Base-by-base conservation (phyloP, 2,797 vertebrate genomes). In the Serranus cabrilla region DNA sequence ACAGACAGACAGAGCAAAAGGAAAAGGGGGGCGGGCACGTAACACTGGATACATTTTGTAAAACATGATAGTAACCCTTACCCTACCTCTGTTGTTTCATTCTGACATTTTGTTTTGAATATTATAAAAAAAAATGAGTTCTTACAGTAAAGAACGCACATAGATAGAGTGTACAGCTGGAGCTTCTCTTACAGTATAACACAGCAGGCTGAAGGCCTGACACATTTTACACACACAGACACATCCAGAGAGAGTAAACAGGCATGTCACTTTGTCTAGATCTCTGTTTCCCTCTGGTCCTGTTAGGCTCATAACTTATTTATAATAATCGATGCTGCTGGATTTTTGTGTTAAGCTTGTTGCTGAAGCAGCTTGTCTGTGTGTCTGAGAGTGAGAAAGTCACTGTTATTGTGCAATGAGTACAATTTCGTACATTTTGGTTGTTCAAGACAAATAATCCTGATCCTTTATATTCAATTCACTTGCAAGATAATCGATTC, bases 241-340 rank as follows among this genome's bases (percentile, higher is more conserved):
- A 34, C 27, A 46, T 14, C 14, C 43, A 45, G 14, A 71, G 52
- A 18, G 23, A 51, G 27, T 46, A 46, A 58, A 63, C 60, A 46
- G 55, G 13, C 77, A 76, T 60, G 64, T 74, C 31, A 23, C 25
- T 80, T 20, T 67, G 63, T 74, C 74, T 59, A 74, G 74, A 67
- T n/a, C 31, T 49, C 42, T 69, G 27, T 13, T 1, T 76, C 81
- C 76, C 80, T 27, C 2, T 7, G 37, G 69, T 70, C 47, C 65
- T 65, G 39, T 82, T 54, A 49, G 55, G 14, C 76, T 89, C 82
- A 88, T 89, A 58, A 74, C 16, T 85, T 88, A 90, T 91, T 91
- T 31, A 89, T 70, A 66, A 31, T 46, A 42, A 80, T 85, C 49
- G 5, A 78, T 80, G 65, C 67, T 42, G 0, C 55, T 52, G 78